Base-by-base conservation (phyloP, 2,113 vertebrate species). In the Anarrhichthys ocellatus region DNA sequence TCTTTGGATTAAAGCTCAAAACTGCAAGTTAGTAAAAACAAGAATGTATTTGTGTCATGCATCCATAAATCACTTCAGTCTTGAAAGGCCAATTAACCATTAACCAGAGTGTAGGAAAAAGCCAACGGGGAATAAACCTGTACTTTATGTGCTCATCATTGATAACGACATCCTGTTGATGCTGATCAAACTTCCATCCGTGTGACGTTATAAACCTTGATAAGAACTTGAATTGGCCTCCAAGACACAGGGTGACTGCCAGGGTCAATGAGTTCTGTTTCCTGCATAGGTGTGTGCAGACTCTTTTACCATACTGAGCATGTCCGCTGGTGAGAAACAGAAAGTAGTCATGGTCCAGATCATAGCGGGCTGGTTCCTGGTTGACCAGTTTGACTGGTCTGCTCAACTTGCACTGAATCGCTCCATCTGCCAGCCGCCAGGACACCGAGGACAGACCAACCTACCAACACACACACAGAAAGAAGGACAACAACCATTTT, bases 321-420 rank as follows among this genome's bases (percentile, higher is more conserved):
- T 85, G 81, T 34, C 97, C 97, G 44, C 89, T 89, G 77, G 96
- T 95, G 58, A 97, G 24, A 86, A 97, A 97, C 88, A 98, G 94
- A 77, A 96, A 97, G 88, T 97, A 97, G 54, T 82, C 93, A 3
- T 56, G 75, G 83, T 96, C 90, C 80, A 97, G 90, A 78, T 94
- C 89, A 88, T 95, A 96, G 59, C 96, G 96, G 15, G 82, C 71
- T 68, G 91, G 82, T 22, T 85, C 86, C 67, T 76, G 84, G 54
- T 64, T 20, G 80, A 93, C 88, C 72, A 96, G 86, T 76, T 72
- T 83, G 80, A 83, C 58, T 4, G 75, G 94, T 92, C 81, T 96
- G 78, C 93, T 93, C 79, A 97, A 97, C 48, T 92, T 95, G 76
- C 97, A 98, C 1, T 98, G 96, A 72, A 97, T 92, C 14, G 92